Evolutionary conservation across 2,797 vertebrate species (phyloP).

Genomic region (Rhynchonycteris naso): DNA sequence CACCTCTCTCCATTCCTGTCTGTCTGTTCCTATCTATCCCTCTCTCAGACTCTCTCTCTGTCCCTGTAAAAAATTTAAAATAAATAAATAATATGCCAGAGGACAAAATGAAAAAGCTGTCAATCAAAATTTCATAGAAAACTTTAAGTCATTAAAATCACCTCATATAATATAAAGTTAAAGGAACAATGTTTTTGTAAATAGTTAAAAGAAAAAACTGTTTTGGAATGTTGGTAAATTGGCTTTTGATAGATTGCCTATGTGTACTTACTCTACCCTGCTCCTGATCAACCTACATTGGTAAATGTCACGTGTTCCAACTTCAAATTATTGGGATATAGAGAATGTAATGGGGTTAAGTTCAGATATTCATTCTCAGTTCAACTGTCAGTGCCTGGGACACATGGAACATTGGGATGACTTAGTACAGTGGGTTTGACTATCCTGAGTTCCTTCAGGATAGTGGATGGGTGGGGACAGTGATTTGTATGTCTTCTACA

Average conservation of each 20-base stretch:
- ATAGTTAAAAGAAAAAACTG: neutral
- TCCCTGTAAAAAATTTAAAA: too few species aligned
- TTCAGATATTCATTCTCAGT: neutral
- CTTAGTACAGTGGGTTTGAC: neutral
- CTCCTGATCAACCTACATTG: neutral
- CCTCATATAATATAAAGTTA: neutral
- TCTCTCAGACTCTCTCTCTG: too few species aligned
- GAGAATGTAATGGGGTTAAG: neutral
- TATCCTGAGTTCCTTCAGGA: slow-evolving; percentile 4
- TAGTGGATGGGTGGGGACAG: neutral
- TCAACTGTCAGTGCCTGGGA: neutral
- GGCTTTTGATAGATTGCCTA: neutral
- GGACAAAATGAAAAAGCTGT: slow-evolving; percentile 34
- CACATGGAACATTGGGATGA: neutral
- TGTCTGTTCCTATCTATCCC: too few species aligned
- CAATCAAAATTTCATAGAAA: slow-evolving; percentile 17
- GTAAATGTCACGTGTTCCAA: slow-evolving; percentile 27
- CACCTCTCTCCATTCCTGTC: too few species aligned
- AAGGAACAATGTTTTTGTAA: neutral
- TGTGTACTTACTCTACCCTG: neutral
- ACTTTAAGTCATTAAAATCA: slow-evolving; percentile 19
- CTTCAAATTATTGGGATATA: slow-evolving; percentile 32
- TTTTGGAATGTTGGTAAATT: neutral
- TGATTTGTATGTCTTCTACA: neutral
- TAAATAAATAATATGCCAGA: too few species aligned